phyloP scores from a whole-genome alignment of 37 sponge, comb jelly and placozoan species.

The Theonella swinhoei region DNA sequence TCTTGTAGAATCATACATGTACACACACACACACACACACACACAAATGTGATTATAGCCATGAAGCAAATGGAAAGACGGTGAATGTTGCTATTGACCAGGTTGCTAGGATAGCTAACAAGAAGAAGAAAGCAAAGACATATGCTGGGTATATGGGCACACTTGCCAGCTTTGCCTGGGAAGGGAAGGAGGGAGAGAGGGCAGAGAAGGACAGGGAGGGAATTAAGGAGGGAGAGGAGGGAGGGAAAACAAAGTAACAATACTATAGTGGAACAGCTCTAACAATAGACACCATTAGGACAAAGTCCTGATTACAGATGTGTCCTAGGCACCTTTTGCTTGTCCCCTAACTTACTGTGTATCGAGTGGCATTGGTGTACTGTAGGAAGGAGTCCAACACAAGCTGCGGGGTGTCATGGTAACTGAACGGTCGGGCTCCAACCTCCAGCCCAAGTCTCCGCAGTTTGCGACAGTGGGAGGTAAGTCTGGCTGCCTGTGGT shows the following conservation, averaged over 20 bases:
- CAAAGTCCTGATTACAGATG: background rate
- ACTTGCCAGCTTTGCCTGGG: conserved; percentile 64
- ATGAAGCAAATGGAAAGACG: background rate
- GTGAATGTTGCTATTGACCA: background rate
- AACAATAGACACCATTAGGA: background rate
- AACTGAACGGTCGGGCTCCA: conserved; percentile 67
- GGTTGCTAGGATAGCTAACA: conserved; percentile 11
- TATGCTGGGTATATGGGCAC: conserved; percentile 72
- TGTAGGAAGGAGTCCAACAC: conserved; percentile 66
- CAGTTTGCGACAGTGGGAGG: conserved; percentile 44
- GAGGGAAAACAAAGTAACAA: too few relatives aligned
- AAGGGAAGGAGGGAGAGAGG: background rate
- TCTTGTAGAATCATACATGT: too few relatives aligned
- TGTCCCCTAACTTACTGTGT: conserved; percentile 43
- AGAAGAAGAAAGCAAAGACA: conserved; percentile 46
- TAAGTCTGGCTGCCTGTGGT: conserved; percentile 63
- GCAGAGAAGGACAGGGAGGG: background rate
- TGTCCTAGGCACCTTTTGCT: too few relatives aligned
- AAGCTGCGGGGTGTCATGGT: conserved; percentile 63
- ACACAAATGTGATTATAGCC: conserved; percentile 1
- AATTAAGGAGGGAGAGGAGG: background rate
- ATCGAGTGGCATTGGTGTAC: conserved; percentile 64
- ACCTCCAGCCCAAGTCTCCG: conserved; percentile 63
- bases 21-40: too few relatives aligned
- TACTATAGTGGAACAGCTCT: too few relatives aligned